Base-by-base conservation (phyloP, 2,888 invertebrate genomes). In the Synergus japonicus region DNA sequence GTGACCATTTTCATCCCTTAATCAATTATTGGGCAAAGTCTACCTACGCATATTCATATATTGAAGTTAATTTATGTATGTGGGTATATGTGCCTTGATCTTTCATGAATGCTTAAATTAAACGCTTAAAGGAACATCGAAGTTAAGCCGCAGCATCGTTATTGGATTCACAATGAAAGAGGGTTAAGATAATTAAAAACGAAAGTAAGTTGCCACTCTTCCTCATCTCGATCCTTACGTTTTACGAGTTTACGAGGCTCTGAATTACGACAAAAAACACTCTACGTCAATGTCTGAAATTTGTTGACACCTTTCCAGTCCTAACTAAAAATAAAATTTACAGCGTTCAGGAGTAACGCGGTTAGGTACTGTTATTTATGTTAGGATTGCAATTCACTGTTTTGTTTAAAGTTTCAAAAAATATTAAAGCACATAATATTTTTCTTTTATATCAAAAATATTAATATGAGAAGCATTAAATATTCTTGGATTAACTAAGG, bases 101-200 rank as follows among this genome's bases (percentile, higher is more conserved):
- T 29, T 12, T 37, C 29, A 49, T 54, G 73, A 54, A 73, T 73
- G 54, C 37, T 49, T 54, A 54, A 73, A 46, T 73, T 73, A 54
- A 54, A 37, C 73, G 73, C 37, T 49, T 69, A 18, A 46, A 15
- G 18, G 46, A 69, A 44, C 67, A 29, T 69, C 37, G 37, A 15
- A n/a, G 46, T 10, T 54, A 73, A 54, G 73, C 73, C 54, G 49
- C 37, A 73, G 49, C 29, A 73, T 49, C 73, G 13, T 54, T 73
- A 73, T 73, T 73, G 54, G 73, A 49, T 73, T 73, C 37, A 10
- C 49, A 10, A 54, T 37, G 54, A 54, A 73, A 73, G 37, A 29
- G 73, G 29, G 49, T 37, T 49, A 73, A 54, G 73, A 73, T 73
- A 73, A 73, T 54, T 73, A 73, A 73, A 73, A 73, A 73, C n/a